Evolutionary conservation across 2,888 invertebrate genomes (phyloP), one percentile per base, ranked within the genome.

Genomic region (Drosophila borealis): DNA sequence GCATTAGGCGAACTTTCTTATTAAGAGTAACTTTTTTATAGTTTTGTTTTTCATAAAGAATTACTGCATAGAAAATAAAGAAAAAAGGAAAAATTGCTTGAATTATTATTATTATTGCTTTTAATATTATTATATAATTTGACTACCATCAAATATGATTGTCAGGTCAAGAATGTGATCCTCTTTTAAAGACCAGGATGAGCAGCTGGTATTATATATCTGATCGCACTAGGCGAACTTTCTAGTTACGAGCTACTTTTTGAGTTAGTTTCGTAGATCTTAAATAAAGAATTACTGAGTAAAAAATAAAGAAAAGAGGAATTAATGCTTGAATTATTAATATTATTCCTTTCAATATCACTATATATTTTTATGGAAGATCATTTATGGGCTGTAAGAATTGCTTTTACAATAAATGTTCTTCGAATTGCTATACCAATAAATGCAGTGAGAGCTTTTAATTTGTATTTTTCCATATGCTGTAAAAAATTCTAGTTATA

Each of bases 141-240:
- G 17, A 17, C 50, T 64, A 74, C 49, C 51, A 37, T 50, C 17
- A 19, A 67, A 50, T 54, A 44, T 42, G 33, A 41, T 53, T 46
- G 53, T 10, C 41, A 66, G 54, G 44, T 17, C 33, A 42, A 60
- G 55, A 45, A 64, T 45, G 8, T 19, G 11, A 25, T 50, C 19
- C 49, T 39, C 53, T 14, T 25, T 11, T 11, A 37, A 39, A 44
- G 19, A 36, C 6, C 17, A 17, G 50, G 10, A 29, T 0, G 11
- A 25, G 14, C 41, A 42, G 49, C n/a, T 77, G 67, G 50, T 74
- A 42, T 46, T 49, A 61, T 44, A 21, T 36, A 17, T 39, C 45
- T 50, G 53, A 72, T 72, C 45, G 63, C 36, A n/a, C 17, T n/a
- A 36, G 19, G 25, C 11, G 19, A 10, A 3, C 2, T 6, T 11